Percentiles rank a stretch among this genome's conserved stretches.
Conservation (phyloP, 2,113 vertebrate genomes). For the Turdus rufiventris region DNA sequence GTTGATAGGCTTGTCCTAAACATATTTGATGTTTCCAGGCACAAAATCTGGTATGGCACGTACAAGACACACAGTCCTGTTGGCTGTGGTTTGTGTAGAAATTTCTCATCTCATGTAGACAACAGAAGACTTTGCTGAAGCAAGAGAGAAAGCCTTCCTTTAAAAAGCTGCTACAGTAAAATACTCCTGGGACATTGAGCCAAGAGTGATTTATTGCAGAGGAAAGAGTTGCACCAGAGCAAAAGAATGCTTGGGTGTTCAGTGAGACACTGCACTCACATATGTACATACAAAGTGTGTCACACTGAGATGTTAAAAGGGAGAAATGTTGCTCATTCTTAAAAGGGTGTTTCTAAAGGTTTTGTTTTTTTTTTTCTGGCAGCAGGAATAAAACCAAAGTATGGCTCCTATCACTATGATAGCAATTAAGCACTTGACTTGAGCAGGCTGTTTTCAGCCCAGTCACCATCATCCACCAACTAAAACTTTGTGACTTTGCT, state of each 20-base stretch:
- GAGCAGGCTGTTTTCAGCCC: background rate
- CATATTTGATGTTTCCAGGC: background rate
- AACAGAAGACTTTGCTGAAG: background rate
- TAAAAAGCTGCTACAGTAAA: background rate
- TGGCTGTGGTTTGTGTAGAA: background rate
- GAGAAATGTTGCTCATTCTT: background rate
- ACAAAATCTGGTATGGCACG: background rate
- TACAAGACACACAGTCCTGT: background rate
- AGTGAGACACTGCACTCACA: background rate
- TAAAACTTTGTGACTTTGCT: background rate
- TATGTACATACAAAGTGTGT: accelerated
- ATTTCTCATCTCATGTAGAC: background rate
- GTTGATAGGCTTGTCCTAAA: background rate
- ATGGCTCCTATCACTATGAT: background rate
- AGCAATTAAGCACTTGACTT: background rate
- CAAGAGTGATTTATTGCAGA: background rate
- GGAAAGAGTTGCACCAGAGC: background rate
- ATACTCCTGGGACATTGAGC: background rate
- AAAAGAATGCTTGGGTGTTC: background rate
- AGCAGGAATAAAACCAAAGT: background rate
- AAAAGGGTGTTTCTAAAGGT: background rate
- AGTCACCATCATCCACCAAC: background rate
- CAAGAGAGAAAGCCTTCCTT: background rate
- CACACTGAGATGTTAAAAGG: background rate
- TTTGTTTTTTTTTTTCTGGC: background rate